Percentiles rank a stretch among this genome's conserved stretches.
These are phyloP conservation scores for Leucophora obtusa DNA, from an alignment of 2,888 invertebrate species.

Conservation along the genomic window DNA sequence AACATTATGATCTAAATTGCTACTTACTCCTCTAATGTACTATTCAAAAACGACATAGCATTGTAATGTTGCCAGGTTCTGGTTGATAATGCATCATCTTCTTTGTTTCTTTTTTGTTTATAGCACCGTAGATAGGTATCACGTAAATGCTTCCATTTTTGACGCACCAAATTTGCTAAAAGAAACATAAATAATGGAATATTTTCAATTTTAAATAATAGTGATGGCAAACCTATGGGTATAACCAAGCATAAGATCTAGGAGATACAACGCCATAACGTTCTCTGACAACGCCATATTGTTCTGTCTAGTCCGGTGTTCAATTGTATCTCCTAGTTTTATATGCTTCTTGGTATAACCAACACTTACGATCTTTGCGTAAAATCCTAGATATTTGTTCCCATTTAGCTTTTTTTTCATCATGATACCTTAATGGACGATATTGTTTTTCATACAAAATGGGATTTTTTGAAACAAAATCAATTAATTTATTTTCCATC, in stretches of 20 bases:
- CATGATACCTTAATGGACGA: slow-evolving; percentile 37
- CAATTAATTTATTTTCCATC: slow-evolving; percentile 58
- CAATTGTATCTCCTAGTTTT: no score
- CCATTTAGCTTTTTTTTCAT: slow-evolving; percentile 51
- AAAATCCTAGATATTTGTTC: slow-evolving; percentile 51
- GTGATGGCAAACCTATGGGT: no score
- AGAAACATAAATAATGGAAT: background rate
- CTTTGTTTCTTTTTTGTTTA: slow-evolving; percentile 46
- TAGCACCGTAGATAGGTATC: slow-evolving; percentile 51
- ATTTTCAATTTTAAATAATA: background rate
- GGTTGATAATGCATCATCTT: slow-evolving; percentile 43
- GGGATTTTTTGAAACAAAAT: slow-evolving; percentile 54
- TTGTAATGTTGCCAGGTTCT: slow-evolving; percentile 58
- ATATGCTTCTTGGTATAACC: background rate
- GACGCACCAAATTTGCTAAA: slow-evolving; percentile 37
- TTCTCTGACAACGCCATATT: no score
- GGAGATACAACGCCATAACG: no score
- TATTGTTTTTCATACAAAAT: slow-evolving; percentile 55
- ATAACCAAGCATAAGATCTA: no score
- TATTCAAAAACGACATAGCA: slow-evolving; percentile 45
- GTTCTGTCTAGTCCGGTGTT: no score
- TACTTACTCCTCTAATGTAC: slow-evolving; percentile 57
- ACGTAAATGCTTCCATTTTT: slow-evolving; percentile 55
- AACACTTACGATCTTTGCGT: slow-evolving; percentile 57
- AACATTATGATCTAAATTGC: background rate